Evolutionary conservation across 2,888 invertebrate species (phyloP).

Genomic region (Xylophagus ater): DNA sequence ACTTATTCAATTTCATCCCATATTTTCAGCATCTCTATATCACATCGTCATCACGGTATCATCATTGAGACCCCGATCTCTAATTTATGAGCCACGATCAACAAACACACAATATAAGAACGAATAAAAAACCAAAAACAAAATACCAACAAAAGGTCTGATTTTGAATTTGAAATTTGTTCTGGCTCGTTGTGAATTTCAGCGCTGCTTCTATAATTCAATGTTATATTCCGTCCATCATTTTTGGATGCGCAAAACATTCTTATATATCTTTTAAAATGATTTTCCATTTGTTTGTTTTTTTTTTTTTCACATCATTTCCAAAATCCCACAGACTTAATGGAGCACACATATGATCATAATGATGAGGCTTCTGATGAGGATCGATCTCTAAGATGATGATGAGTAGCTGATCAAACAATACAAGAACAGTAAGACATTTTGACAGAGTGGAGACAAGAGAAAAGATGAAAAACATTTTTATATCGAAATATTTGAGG

Average conservation of each 20-base stretch:
- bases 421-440: constrained; percentile 6
- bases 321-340: constrained; percentile 15
- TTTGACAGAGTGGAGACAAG: not conserved
- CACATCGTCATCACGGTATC: constrained; percentile 4
- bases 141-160: constrained; percentile 3
- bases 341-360: constrained; percentile 13
- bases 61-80: constrained; percentile 9
- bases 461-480: not conserved
- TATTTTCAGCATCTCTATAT: no score
- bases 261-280: not conserved
- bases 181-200: constrained; percentile 13
- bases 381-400: constrained; percentile 4
- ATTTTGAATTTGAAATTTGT: constrained; percentile 14
- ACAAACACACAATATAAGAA: constrained; percentile 14
- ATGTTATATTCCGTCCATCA: not conserved
- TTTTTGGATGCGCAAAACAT: not conserved
- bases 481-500: not conserved
- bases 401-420: constrained; percentile 14
- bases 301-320: constrained; percentile 1
- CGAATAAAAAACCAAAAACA: constrained; percentile 5
- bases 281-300: constrained; percentile 8
- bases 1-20: not conserved
- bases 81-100: constrained; percentile 19
- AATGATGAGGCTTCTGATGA: constrained; percentile 10
- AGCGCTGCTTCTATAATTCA: not conserved